Evolutionary conservation across 1,140 invertebrate genomes (phyloP), one percentile per base, ranked within the genome.

Genomic region (Psix sp.): DNA sequence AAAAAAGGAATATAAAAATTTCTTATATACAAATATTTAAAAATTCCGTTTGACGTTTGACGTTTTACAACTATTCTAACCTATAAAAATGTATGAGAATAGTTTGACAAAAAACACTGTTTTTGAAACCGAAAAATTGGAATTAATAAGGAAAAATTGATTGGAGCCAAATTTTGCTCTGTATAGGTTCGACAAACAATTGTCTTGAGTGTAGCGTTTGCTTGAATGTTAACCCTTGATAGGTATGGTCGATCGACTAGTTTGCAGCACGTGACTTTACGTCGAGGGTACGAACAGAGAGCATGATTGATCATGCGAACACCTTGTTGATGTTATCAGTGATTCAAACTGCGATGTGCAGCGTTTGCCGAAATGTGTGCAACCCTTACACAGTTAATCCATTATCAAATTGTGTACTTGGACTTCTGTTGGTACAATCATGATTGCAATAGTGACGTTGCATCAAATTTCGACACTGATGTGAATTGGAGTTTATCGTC

Each of bases 401-500:
- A 82, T 84, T 84, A 84, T 84, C 82, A 82, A 81, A 82, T 84
- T 84, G 79, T 84, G 77, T 80, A 82, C 77, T 73, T 71, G 74
- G 70, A 77, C 70, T 81, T 79, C 66, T 79, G 67, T 80, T 79
- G 68, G 73, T 63, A 75, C 77, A 78, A 72, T 71, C 42, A 67
- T 62, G 73, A 77, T 76, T 75, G 71, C 65, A 54, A 60, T 60
- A 68, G 63, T 65, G 56, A 72, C 51, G 49, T 46, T 66, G 54
- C 54, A 70, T 65, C 54, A 54, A 76, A 71, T 60, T 71, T 56
- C 60, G 20, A 17, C 33, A 6, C 2, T 11, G 4, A 66, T 43
- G 48, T 66, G 42, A 73, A 60, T 48, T 46, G 16, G 46, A 70
- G 46, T 46, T 54, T 54, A 45, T 70, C 31, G 31, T 18, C 14